These are phyloP conservation scores for Rhagonycha fulva DNA, from an alignment of 2,888 invertebrate genomes.

Conservation along the genomic window DNA sequence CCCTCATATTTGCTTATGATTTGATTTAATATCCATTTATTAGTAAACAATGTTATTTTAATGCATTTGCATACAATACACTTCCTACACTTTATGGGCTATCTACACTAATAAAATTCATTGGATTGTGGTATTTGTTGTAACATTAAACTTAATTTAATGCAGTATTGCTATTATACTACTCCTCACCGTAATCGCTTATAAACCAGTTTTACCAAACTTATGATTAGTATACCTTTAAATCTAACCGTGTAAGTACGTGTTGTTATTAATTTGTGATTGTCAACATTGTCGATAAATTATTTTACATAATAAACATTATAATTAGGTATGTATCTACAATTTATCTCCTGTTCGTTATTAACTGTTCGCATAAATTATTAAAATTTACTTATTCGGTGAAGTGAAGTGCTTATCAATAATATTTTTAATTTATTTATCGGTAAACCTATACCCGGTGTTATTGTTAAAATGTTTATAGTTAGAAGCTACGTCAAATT, in stretches of 20 bases:
- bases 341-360: not conserved
- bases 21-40: no score
- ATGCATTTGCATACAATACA: not conserved
- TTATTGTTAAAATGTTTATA: not conserved
- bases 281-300: not conserved
- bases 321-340: not conserved
- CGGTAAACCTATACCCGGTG: not conserved
- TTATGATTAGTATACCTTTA: constrained; percentile 2
- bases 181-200: constrained; percentile 15
- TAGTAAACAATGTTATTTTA: not conserved
- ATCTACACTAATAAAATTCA: not conserved
- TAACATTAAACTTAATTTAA: constrained; percentile 3
- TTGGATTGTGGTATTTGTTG: constrained; percentile 7
- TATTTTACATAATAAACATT: not conserved
- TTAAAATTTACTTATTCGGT: not conserved
- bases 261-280: not conserved
- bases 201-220: constrained; percentile 18
- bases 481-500: not conserved
- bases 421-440: not conserved
- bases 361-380: no score
- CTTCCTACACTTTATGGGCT: not conserved
- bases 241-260: constrained; percentile 1
- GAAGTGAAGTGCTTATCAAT: not conserved
- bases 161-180: not conserved
- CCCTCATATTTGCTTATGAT: no score